Evolutionary conservation across 1,140 invertebrate species (phyloP).

Genomic region (Melitaea cinxia): DNA sequence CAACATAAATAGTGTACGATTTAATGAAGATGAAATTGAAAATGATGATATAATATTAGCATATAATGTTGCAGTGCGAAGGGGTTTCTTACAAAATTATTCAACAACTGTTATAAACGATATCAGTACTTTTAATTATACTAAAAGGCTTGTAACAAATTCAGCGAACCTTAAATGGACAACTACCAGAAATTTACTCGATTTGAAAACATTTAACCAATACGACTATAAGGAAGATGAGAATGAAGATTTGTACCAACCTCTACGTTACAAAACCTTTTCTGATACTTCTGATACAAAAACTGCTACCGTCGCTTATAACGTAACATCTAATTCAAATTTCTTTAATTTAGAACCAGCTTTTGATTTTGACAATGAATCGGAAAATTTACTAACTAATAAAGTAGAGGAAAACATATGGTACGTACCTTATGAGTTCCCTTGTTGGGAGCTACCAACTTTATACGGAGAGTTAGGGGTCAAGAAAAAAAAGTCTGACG

Average conservation of each 20-base stretch:
- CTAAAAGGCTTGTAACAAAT: background rate
- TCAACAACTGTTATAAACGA: background rate
- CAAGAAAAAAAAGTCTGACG: slow-evolving; percentile 41
- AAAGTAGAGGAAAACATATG: slow-evolving; percentile 44
- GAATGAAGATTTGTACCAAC: background rate
- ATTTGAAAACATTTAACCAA: slow-evolving; percentile 41
- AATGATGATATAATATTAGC: slow-evolving; percentile 11
- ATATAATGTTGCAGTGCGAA: slow-evolving; percentile 4
- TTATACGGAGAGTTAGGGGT: slow-evolving; percentile 55
- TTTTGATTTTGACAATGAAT: slow-evolving; percentile 27
- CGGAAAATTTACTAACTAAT: slow-evolving; percentile 26
- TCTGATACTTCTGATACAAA: background rate
- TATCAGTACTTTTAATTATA: background rate
- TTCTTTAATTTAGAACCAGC: slow-evolving; percentile 64
- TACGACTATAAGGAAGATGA: slow-evolving; percentile 48
- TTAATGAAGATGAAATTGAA: background rate
- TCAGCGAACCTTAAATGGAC: too few relatives aligned
- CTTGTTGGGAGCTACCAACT: slow-evolving; percentile 66
- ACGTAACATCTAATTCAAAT: slow-evolving; percentile 25
- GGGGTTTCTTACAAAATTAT: background rate
- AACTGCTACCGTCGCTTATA: slow-evolving; percentile 28
- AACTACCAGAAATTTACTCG: background rate
- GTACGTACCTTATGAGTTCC: slow-evolving; percentile 62
- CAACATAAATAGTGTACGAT: background rate
- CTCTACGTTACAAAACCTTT: background rate